Base-by-base conservation (phyloP, 1,140 invertebrate species). In the Tribolium castaneum region DNA sequence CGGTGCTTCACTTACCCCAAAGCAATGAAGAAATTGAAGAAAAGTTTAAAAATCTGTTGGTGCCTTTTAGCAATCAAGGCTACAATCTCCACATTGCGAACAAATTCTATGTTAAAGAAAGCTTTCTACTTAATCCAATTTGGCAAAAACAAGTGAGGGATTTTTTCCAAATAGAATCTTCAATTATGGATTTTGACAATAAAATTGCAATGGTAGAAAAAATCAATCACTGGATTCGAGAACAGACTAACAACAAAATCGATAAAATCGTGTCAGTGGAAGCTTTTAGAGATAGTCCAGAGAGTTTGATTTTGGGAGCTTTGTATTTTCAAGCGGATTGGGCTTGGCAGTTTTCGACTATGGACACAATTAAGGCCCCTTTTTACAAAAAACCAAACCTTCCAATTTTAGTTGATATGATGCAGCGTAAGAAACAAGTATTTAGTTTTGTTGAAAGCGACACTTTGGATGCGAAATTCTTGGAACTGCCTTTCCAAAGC, bases 241-340 rank as follows among this genome's bases (percentile, higher is more conserved):
- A 88, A 10, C 89, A 92, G 83, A 97, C 95, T 0, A 90, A 92
- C 77, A 86, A 92, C 39, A 92, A 91, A 86, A 94, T 96, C 75
- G 90, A 90, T 73, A 86, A 94, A 82, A 84, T 95, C 7, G 86
- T 96, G 22, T 80, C 86, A n/a, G 74, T 86, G 83, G 90, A 89
- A 30, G 25, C 25, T 30, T 6, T 30, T 6, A 81, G 86, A 85
- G 77, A 86, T 94, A 1, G 80, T 88, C 72, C 80, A 85, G 7
- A 95, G n/a, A 89, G 97, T 6, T 87, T 97, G 1, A 87, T 95
- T 0, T 6, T 30, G 3, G 97, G 97, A 87, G 94, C 94, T 9
- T 87, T 97, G 34, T 95, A 97, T 85, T 97, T 97, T 86, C 96
- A 95, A 16, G 85, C 70, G 56, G 87, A 86, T 39, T 94, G 93